Conservation (phyloP, 2,797 vertebrate genomes). For the Eulemur coronatus region DNA sequence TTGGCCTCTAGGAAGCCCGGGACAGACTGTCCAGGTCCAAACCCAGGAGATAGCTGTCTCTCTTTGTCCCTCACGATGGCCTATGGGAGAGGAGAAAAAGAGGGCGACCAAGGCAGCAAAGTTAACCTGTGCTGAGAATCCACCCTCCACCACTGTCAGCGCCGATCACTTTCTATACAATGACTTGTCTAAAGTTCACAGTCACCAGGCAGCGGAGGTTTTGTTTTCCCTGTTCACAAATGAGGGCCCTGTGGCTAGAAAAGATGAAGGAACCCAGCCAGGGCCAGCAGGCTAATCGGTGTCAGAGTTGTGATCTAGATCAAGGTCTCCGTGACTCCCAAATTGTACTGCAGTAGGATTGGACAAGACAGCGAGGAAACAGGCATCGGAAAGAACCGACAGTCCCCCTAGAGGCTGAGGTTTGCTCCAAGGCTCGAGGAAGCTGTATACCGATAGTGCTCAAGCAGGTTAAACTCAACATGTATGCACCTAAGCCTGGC, state of each 20-base stretch:
- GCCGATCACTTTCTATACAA: not conserved
- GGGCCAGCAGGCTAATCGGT: not conserved
- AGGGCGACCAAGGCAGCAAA: not conserved
- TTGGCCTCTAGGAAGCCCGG: not conserved
- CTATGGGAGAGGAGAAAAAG: not conserved
- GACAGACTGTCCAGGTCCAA: not conserved
- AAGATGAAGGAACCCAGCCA: not conserved
- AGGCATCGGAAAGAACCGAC: not conserved
- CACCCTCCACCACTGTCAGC: no score
- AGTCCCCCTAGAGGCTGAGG: not conserved
- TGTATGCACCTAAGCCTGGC: accelerated
- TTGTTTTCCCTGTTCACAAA: not conserved
- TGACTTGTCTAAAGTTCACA: not conserved
- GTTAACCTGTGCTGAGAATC: not conserved
- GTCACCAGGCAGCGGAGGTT: not conserved
- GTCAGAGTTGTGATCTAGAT: not conserved
- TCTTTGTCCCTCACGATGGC: not conserved
- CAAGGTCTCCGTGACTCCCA: not conserved
- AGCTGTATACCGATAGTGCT: not conserved
- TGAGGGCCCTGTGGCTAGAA: not conserved
- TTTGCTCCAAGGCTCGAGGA: not conserved
- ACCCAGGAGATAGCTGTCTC: not conserved
- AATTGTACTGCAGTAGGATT: accelerated
- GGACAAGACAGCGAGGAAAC: not conserved
- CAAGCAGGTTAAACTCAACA: not conserved